Base-by-base conservation (phyloP, 2,888 invertebrate genomes). In the Cephus spinipes region DNA sequence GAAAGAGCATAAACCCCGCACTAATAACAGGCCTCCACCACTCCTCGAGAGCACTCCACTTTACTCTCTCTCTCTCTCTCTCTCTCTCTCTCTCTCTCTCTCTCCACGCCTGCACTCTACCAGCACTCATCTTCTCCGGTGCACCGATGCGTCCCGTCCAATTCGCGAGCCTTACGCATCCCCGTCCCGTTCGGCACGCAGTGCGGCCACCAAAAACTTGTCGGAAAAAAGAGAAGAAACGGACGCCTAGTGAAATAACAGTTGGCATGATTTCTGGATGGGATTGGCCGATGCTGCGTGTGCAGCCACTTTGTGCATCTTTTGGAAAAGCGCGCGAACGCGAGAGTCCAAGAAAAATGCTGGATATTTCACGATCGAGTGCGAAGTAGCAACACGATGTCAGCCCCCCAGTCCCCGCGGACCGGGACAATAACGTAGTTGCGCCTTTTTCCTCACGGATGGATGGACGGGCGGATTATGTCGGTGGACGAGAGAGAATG, bases 1-100 rank as follows among this genome's bases (percentile, higher is more conserved):
- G 88, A 90, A 91, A 89, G 89, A 90, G 90, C 90, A 91, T 91
- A 91, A 91, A 91, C 90, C 89, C 89, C 88, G 87, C 87, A 87
- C 90, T 91, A 91, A 91, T 91, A 91, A 91, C 90, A 91, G 91
- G 89, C 88, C 89, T 90, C 88, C 86, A 83, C 85, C 82, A 83
- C 87, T 87, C 86, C 85, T 55, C 85, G 80, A 83, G 81, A 34
- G 34, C 86, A 84, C 87, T 85, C 82, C 82, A 83, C 87, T 86
- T 83, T 85, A 82, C 84, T 85, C 83, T 30, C n/a, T 31, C 31
- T 76, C 69, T 68, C 74, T 11, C 35, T 73, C 75, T 23, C 55
- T 35, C 35, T n/a, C n/a, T n/a, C 84, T 85, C 83, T 30, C n/a
- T 31, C 31, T 76, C 69, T 68, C 74, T 11, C 35, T 73, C 75